Conservation (phyloP, 2,888 invertebrate species). For the Lepidocyrtinus sp. region DNA sequence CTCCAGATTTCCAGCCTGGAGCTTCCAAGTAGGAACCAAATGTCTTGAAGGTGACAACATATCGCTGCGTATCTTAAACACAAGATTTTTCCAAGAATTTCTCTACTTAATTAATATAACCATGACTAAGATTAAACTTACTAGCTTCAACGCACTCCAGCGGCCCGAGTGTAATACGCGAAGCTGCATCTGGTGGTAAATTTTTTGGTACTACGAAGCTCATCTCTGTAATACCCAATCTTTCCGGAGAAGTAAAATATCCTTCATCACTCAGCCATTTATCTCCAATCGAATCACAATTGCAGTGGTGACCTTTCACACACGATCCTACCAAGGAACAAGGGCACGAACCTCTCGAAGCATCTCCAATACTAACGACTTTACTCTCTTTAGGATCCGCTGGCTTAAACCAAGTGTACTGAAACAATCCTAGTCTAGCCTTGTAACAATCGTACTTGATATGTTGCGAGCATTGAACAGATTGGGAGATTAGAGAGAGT, state of each 20-base stretch:
- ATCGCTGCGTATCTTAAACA: constrained; percentile 86
- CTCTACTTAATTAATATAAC: background rate
- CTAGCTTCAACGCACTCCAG: constrained; percentile 95
- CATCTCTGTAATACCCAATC: constrained; percentile 92
- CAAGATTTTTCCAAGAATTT: too few relatives aligned
- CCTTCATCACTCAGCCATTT: constrained; percentile 94
- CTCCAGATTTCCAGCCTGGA: constrained; percentile 93
- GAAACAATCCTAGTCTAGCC: constrained; percentile 88
- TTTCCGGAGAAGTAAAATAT: constrained; percentile 83
- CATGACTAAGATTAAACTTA: too few relatives aligned
- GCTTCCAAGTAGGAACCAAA: constrained; percentile 94
- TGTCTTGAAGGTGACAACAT: constrained; percentile 94
- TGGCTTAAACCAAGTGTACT: constrained; percentile 90
- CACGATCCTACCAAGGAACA: constrained; percentile 79
- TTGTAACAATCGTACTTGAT: constrained; percentile 92
- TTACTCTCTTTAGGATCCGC: constrained; percentile 81
- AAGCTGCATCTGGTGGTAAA: constrained; percentile 86
- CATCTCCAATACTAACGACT: constrained; percentile 83
- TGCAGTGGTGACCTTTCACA: constrained; percentile 82
- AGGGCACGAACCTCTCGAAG: constrained; percentile 74
- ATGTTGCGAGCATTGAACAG: constrained; percentile 89
- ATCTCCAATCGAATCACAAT: constrained; percentile 87
- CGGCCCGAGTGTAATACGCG: constrained; percentile 90
- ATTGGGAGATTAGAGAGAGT: constrained; percentile 90
- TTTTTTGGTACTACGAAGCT: constrained; percentile 90